phyloP scores from a whole-genome alignment of 2,113 vertebrate species.

The Cebidichthys violaceus region DNA sequence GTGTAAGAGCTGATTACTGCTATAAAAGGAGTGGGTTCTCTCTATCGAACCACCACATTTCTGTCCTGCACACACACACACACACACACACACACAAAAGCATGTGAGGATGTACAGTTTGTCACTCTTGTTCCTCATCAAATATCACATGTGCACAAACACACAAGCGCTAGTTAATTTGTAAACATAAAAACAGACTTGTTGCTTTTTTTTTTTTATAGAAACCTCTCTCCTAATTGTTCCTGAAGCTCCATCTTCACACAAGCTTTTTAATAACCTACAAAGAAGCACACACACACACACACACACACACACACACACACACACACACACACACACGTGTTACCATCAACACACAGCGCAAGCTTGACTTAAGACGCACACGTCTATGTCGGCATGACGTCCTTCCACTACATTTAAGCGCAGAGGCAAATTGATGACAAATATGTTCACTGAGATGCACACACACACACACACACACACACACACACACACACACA shows the following conservation, averaged over 20 bases:
- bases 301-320: background rate
- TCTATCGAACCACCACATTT: slow-evolving; percentile 49
- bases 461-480: slow-evolving; percentile 23
- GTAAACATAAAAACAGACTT: background rate
- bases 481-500: slow-evolving; percentile 15
- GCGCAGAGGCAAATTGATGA: slow-evolving; percentile 44
- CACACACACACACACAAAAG: no score
- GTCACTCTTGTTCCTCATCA: background rate
- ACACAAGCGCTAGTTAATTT: background rate
- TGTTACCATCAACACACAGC: background rate
- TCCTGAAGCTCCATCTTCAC: background rate
- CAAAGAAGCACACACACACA: background rate
- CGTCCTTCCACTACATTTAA: slow-evolving; percentile 28
- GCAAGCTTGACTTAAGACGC: background rate
- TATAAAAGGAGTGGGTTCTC: slow-evolving; percentile 37
- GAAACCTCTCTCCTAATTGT: background rate
- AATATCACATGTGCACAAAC: background rate
- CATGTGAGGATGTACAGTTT: background rate
- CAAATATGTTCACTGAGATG: slow-evolving; percentile 27
- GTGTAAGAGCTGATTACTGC: slow-evolving; percentile 29
- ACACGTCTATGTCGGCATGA: background rate
- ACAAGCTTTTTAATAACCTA: background rate
- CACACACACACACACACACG: background rate
- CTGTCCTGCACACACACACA: slow-evolving; percentile 44
- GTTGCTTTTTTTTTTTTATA: background rate